Evolutionary conservation across 1,140 invertebrate genomes (phyloP), one percentile per base, ranked within the genome.

Genomic region (Drosophila teissieri): DNA sequence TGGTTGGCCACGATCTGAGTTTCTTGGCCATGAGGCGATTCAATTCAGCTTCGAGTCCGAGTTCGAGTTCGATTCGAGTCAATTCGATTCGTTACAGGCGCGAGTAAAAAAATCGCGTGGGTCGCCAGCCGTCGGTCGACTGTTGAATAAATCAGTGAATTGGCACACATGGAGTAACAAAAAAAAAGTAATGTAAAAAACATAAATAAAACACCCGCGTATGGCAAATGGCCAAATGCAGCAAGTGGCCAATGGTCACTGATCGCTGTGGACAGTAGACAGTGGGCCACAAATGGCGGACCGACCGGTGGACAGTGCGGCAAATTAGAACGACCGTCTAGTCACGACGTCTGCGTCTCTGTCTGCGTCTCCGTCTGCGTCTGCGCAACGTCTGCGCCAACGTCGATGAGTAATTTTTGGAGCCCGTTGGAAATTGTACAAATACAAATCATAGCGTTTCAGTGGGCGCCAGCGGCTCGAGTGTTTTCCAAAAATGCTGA

Each of bases 101-200:
- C 34, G 56, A 53, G 49, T 24, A 45, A 49, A 48, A 48, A 53
- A 36, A 74, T 55, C 48, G 82, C 75, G 82, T 86, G 79, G 82
- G 82, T 48, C 54, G 77, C 55, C 40, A 48, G 55, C 45, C 53
- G 63, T 24, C 39, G 60, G 63, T 24, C 39, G 60, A 45, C 73
- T 55, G 67, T 58, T 58, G 78, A 80, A 84, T 84, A 84, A 84
- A 84, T 84, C 81, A 84, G 79, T 84, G 79, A 77, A 77, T 75
- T 77, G 73, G 63, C 73, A 77, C 73, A 77, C 51, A 48, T 24
- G n/a, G 57, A 37, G 48, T 24, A 34, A 60, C 42, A 7, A 31
- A 31, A 31, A 34, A 15, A 39, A 55, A 53, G 19, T 19, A 19
- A 54, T 12, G 4, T 14, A 39, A 73, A 55, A 61, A 54, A 57